Evolutionary conservation across 2,113 vertebrate genomes (phyloP).

Genomic region (Panthera leo): DNA sequence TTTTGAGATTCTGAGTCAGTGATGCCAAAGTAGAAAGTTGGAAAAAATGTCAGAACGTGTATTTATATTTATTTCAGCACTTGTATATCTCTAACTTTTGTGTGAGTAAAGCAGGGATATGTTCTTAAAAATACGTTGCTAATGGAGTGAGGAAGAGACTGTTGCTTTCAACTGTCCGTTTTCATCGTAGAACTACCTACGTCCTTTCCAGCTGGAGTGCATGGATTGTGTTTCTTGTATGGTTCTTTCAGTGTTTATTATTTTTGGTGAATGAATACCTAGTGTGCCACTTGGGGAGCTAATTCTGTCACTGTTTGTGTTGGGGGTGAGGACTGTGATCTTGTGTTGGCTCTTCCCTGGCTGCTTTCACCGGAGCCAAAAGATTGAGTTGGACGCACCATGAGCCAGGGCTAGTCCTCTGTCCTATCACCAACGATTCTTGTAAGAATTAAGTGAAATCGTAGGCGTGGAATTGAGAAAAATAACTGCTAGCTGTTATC

Average conservation of each 20-base stretch:
- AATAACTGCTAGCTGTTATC: neutral
- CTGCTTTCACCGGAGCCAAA: neutral
- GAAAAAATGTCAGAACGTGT: neutral
- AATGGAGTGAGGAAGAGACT: neutral
- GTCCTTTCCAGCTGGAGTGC: neutral
- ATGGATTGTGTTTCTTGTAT: neutral
- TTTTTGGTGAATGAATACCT: neutral
- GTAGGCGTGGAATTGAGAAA: neutral
- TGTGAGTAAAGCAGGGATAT: neutral
- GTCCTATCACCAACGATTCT: neutral
- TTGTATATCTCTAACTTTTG: neutral
- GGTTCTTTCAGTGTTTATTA: neutral
- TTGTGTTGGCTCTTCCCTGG: neutral
- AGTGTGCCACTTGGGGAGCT: neutral
- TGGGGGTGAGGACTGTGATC: fast-evolving
- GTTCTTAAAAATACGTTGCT: neutral
- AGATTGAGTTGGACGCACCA: neutral
- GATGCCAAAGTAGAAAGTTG: neutral
- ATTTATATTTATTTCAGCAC: neutral
- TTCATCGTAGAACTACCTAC: neutral
- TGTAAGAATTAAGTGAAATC: neutral
- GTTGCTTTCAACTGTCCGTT: neutral
- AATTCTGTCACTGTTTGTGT: neutral
- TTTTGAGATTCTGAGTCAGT: neutral
- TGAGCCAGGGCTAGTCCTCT: neutral